These are phyloP conservation scores for Dasypogon diadema DNA, from an alignment of 2,888 invertebrate genomes.

Conservation along the genomic window DNA sequence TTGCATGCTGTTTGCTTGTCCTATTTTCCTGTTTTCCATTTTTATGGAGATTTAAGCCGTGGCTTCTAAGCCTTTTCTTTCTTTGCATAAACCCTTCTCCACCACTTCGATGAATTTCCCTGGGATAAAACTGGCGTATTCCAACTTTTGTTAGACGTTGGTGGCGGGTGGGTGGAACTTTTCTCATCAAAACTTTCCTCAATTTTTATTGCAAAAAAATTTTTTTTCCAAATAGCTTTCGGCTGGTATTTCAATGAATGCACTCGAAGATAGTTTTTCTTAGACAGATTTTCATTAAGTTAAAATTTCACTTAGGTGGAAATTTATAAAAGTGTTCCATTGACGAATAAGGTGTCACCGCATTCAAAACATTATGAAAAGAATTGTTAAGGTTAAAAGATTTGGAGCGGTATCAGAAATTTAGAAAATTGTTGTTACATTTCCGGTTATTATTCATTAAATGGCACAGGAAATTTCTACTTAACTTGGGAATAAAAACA, in stretches of 20 bases:
- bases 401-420: too few species aligned
- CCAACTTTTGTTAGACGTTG: not conserved
- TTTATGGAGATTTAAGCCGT: conserved; percentile 26
- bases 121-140: not conserved
- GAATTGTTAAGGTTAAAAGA: too few species aligned
- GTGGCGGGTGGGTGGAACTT: conserved; percentile 7
- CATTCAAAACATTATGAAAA: too few species aligned
- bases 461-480: too few species aligned
- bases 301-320: not conserved
- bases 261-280: not conserved
- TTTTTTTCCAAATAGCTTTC: not conserved
- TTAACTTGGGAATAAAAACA: too few species aligned
- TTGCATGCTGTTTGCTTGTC: conserved; percentile 39
- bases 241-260: not conserved
- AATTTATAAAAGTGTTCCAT: not conserved
- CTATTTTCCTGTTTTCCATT: conserved; percentile 37
- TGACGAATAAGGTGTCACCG: too few species aligned
- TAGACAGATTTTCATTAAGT: not conserved
- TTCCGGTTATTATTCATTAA: too few species aligned
- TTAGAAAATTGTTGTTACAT: too few species aligned
- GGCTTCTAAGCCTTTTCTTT: not conserved
- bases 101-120: not conserved
- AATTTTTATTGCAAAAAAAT: conserved; percentile 20
- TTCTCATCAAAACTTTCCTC: conserved; percentile 30
- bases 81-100: too few species aligned